These are phyloP conservation scores for Chrysomela aeneicollis DNA, from an alignment of 2,888 invertebrate species.

Conservation along the genomic window DNA sequence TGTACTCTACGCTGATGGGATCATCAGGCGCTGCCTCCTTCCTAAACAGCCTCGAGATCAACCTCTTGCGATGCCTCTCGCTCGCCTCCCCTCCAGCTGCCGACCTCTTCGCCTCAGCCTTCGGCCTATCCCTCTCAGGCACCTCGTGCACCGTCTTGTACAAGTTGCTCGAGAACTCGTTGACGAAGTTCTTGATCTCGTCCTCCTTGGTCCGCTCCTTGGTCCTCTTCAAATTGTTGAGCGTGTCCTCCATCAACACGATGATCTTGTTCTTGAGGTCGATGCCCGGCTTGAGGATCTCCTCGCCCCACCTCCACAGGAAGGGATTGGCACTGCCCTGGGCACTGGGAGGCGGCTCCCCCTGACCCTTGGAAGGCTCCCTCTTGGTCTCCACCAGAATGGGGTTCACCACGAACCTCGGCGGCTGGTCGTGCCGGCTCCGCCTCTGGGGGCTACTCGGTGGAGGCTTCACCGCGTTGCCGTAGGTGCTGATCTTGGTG, in stretches of 20 bases:
- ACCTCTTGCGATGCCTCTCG: background rate
- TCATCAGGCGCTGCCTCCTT: conserved; percentile 34
- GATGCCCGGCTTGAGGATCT: conserved; percentile 54
- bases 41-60: background rate
- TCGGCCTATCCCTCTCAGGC: conserved; percentile 14
- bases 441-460: conserved; percentile 10
- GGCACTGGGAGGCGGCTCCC: conserved; percentile 1
- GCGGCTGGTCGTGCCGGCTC: background rate
- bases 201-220: conserved; percentile 36
- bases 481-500: conserved; percentile 27
- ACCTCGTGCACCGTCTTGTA: conserved; percentile 29
- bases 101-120: too few relatives aligned
- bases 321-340: conserved; percentile 1
- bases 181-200: conserved; percentile 26
- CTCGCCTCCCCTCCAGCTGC: background rate
- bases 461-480: conserved; percentile 23
- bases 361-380: background rate
- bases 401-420: conserved; percentile 23
- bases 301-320: conserved; percentile 56
- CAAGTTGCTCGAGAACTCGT: conserved; percentile 26
- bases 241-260: conserved; percentile 49
- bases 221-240: conserved; percentile 41
- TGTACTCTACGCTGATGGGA: conserved; percentile 46
- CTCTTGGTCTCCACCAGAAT: conserved; percentile 16
- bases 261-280: conserved; percentile 56